Base-by-base conservation (phyloP, 2,113 vertebrate genomes). In the Rhabdomys dilectus region DNA sequence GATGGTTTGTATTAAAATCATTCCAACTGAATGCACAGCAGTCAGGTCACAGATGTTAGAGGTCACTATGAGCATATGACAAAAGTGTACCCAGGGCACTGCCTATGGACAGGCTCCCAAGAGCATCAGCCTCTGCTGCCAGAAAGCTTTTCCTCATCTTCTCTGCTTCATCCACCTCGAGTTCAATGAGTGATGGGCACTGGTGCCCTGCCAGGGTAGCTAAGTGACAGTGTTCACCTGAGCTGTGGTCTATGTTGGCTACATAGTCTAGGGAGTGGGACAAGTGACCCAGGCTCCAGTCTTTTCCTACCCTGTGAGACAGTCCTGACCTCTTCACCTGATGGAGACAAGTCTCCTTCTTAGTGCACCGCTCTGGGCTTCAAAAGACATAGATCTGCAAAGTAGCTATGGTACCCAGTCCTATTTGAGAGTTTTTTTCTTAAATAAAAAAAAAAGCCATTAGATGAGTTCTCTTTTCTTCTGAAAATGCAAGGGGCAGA, bases 11-110 rank as follows among this genome's bases (percentile, higher is more conserved):
- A 93, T 78, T 72, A 80, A 84, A 96, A 51, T 78, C n/a, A 3
- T 88, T 93, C 22, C 81, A 88, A 68, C 31, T 60, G 77, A 95
- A 93, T 92, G 36, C 66, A 72, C 24, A 56, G 64, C 29, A 16
- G 17, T 48, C 10, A 90, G 51, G 93, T 11, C 84, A 19, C 34
- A n/a, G n/a, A 7, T 42, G 19, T 66, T 85, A 93, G 13, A 62
- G 5, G 21, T 9, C 78, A 85, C 31, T 12, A 39, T 7, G 11
- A 66, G 39, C 22, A 94, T 56, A 82, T 78, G 84, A 11, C 26
- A 53, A 75, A 64, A 75, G 68, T 26, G 53, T 7, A 56, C 7
- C 42, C 48, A 58, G n/a, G 42, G 17, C 12, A n/a, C 22, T 4
- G 82, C 88, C 45, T 45, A 3, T 60, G 66, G 82, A 19, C 7